Conservation (phyloP, 30 jellyfish, hydroid and myxozoan genomes). For the Catostylus mosaicus region DNA sequence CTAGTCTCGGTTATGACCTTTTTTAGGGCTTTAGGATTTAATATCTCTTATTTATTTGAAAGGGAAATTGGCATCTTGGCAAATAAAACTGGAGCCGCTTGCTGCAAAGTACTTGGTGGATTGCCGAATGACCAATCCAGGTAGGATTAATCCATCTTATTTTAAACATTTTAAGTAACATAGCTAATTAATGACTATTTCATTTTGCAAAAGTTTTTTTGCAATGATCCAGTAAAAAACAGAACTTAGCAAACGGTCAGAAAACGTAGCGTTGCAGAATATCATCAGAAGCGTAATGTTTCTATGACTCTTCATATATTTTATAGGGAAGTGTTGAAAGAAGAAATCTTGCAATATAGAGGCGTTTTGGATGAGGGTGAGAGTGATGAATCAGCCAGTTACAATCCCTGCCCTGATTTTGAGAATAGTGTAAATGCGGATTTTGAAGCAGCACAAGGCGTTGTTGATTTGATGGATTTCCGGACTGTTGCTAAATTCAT, state of each 20-base stretch:
- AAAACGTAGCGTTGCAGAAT: no score
- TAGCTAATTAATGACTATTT: no score
- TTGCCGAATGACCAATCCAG: slow-evolving; percentile 76
- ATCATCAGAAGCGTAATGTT: no score
- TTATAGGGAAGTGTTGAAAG: slow-evolving; percentile 50
- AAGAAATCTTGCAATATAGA: slow-evolving; percentile 36
- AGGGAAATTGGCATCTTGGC: slow-evolving; percentile 83
- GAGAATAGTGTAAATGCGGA: slow-evolving; percentile 74
- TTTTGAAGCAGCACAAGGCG: slow-evolving; percentile 67
- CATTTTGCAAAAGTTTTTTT: no score
- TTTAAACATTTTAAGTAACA: no score
- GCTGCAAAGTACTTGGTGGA: slow-evolving; percentile 87
- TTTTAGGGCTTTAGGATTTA: no score
- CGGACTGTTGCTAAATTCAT: slow-evolving; percentile 52
- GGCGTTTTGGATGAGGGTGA: slow-evolving; percentile 41
- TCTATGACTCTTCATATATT: background rate
- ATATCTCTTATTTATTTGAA: no score
- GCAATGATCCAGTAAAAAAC: no score
- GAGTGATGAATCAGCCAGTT: slow-evolving; percentile 16
- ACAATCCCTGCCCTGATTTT: slow-evolving; percentile 70
- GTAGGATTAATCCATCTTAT: no score
- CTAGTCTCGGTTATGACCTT: no score
- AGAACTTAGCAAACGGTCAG: no score
- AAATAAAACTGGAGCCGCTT: slow-evolving; percentile 86
- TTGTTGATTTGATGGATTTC: slow-evolving; percentile 56